Percentiles rank a stretch among this genome's conserved stretches.
Conservation (phyloP, 2,797 vertebrate genomes). For the Simalia tracyae region DNA sequence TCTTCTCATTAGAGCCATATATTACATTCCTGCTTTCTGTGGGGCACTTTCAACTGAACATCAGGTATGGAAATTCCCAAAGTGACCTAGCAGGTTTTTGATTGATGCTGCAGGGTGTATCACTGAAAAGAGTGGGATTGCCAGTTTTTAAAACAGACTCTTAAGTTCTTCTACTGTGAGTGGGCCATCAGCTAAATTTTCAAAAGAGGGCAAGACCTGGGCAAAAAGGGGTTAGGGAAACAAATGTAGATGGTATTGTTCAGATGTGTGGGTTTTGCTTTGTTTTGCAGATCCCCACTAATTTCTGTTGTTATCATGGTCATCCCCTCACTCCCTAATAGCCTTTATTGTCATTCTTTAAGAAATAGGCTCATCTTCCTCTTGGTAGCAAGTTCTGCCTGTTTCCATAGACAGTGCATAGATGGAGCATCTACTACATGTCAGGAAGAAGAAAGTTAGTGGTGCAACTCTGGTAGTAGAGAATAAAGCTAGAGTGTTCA, state of each 20-base stretch:
- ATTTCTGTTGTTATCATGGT: background rate
- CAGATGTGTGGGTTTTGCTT: background rate
- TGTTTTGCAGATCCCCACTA: background rate
- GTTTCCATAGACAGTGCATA: background rate
- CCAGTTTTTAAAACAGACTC: background rate
- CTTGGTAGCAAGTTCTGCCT: background rate
- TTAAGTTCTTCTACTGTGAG: background rate
- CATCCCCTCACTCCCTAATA: background rate
- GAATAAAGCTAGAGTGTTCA: background rate
- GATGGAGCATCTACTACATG: background rate
- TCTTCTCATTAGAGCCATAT: conserved; percentile 37
- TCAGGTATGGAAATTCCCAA: conserved; percentile 46
- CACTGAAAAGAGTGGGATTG: background rate
- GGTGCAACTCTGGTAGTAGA: background rate
- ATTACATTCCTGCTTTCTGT: conserved; percentile 45
- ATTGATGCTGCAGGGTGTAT: conserved; percentile 44
- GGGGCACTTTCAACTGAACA: conserved; percentile 46
- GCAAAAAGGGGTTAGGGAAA: background rate
- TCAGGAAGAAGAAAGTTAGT: background rate
- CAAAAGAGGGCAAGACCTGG: background rate
- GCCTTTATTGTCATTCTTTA: background rate
- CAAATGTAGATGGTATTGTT: background rate
- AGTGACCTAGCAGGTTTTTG: conserved; percentile 45
- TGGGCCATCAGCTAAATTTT: background rate
- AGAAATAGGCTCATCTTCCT: background rate